Base-by-base conservation (phyloP, 1,140 invertebrate species). In the Aphelinus certus region DNA sequence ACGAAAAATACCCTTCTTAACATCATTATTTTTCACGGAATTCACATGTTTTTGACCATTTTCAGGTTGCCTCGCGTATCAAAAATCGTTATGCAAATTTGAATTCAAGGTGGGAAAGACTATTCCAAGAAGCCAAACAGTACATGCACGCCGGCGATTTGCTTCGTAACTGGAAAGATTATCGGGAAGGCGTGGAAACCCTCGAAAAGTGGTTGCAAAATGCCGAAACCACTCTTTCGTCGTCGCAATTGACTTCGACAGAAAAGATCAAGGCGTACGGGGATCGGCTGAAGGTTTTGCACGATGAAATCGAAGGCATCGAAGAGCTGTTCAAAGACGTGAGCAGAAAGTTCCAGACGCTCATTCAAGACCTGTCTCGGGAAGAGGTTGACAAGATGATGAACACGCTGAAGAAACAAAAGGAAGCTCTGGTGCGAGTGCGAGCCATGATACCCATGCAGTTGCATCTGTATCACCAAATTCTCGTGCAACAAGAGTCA, bases 351-450 rank as follows among this genome's bases (percentile, higher is more conserved):
- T 97, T 97, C 84, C 97, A 98, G 86, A 91, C 91, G 4, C 89
- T 98, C 1, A 96, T 98, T 26, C 95, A 94, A 79, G 95, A 98
- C 83, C 88, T 97, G n/a, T 93, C 94, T 0, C 91, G 95, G 43
- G 95, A 97, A 55, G 95, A 97, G 81, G 95, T 98, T 2, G 95
- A 97, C 76, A 90, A 90, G 64, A 96, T 97, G 91, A 95, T 98
- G 93, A 91, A 92, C 56, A 93, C 93, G 1, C 85, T 98, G 46
- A 98, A 98, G 83, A 94, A 94, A 80, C 94, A 97, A 80, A 96
- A 96, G 86, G 96, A 97, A 85, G 90, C 92, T 2, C 87, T 98
- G 42, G 94, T 97, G 0, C 91, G 91, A 80, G 92, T 97, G 4
- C 89, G 95, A 62, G 95, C 95, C 4, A 89, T 92, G 70, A 92